Base-by-base conservation (phyloP, 2,113 vertebrate genomes). In the Phocoena phocoena region DNA sequence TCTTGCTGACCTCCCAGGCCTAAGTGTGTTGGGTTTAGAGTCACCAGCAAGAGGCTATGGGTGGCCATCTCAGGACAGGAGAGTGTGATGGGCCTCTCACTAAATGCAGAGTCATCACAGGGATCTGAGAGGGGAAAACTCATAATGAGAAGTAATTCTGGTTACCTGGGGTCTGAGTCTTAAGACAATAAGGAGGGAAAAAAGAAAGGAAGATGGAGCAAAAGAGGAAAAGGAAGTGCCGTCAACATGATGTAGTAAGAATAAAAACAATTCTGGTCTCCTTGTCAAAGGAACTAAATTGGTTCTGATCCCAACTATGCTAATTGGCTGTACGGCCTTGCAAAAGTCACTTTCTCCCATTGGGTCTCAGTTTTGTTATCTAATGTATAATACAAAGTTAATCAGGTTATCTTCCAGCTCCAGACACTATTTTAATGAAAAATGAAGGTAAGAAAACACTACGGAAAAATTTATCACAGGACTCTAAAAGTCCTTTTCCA, bases 401-500 rank as follows among this genome's bases (percentile, higher is more conserved):
- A 74, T 89, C 67, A 76, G 41, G 60, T 90, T 89, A 23, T 25
- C 89, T 76, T 81, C 12, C 14, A 93, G 23, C 60, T 81, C 15
- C 50, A 50, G 18, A 36, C 55, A 90, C 2, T 60, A 55, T 74
- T 90, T 93, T 74, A 90, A 44, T 50, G 58, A 55, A 93, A 96
- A 89, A 25, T 28, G 0, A 70, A n/a, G 11, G 62, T 55, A 58
- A 93, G n/a, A 8, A 87, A 95, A 95, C 15, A 74, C 53, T 38
- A 55, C 25, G 53, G 18, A 63, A 70, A 95, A 97, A 65, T 74
- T 80, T 74, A 82, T 83, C 76, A 84, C 47, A 95, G 23, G 38
- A 73, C 47, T 96, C 79, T 79, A 5, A 60, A 93, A 96, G 6
- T 14, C 92, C 26, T 95, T 95, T 91, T 53, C 77, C 80, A 82